A percentile compares a stretch with the other conserved stretches of the same genome.
These are phyloP conservation scores for Hartigia nigra DNA, from an alignment of 2,888 invertebrate species.

Conservation along the genomic window DNA sequence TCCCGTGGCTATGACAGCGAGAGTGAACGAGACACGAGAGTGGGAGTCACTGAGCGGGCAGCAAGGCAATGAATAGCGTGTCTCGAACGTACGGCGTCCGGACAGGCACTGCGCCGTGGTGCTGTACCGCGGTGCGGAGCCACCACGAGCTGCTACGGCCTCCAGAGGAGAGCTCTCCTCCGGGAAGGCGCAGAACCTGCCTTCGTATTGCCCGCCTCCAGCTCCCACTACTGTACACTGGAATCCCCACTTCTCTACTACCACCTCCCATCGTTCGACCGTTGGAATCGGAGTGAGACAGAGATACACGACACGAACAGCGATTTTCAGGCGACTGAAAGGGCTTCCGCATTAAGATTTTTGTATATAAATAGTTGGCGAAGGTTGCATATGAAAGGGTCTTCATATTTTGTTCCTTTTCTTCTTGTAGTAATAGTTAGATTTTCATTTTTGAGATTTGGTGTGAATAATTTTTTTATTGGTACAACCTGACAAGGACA, in stretches of 20 bases:
- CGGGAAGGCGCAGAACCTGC: conserved; percentile 18
- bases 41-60: conserved; percentile 8
- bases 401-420: too few species aligned
- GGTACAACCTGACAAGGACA: neutral
- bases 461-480: neutral
- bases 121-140: conserved; percentile 34
- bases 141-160: conserved; percentile 16
- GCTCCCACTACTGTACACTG: conserved; percentile 12
- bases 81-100: conserved; percentile 53
- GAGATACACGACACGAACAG: neutral
- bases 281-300: neutral
- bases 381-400: neutral
- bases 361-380: neutral
- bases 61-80: conserved; percentile 17
- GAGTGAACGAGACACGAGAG: conserved; percentile 8
- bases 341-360: conserved; percentile 4
- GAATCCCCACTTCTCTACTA: neutral
- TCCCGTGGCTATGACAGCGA: conserved; percentile 10
- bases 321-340: neutral
- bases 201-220: conserved; percentile 16
- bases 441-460: neutral
- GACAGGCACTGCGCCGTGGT: conserved; percentile 40
- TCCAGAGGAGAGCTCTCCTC: conserved; percentile 36
- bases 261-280: neutral
- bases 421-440: neutral